These are phyloP conservation scores for Alethe castanea DNA, from an alignment of 2,113 vertebrate genomes.

Conservation along the genomic window DNA sequence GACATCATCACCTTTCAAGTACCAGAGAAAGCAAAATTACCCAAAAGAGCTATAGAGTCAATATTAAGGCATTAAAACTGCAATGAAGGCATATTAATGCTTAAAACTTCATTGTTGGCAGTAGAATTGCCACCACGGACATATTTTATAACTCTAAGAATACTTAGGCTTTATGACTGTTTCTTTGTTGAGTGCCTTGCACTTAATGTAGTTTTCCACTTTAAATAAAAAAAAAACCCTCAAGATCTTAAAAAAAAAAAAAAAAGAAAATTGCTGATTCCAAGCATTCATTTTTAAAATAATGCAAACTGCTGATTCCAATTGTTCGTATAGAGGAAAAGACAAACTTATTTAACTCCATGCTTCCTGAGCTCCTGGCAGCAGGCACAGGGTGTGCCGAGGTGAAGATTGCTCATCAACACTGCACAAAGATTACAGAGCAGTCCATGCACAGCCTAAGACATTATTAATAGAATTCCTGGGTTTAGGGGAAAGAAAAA, in stretches of 20 bases:
- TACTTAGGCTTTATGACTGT: slow-evolving; percentile 83
- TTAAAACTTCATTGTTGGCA: slow-evolving; percentile 86
- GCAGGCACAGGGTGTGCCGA: not conserved
- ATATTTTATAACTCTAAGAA: slow-evolving; percentile 86
- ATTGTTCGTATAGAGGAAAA: slow-evolving; percentile 70
- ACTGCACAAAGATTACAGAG: not conserved
- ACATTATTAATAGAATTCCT: not conserved
- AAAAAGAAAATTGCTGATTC: slow-evolving; percentile 80
- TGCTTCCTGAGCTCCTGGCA: slow-evolving; percentile 64
- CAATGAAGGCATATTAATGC: slow-evolving; percentile 90
- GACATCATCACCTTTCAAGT: slow-evolving; percentile 89
- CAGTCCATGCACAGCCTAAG: not conserved
- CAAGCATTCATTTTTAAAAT: slow-evolving; percentile 80
- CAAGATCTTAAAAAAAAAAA: slow-evolving; percentile 70
- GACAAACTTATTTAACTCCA: slow-evolving; percentile 78
- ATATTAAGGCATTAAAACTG: slow-evolving; percentile 89
- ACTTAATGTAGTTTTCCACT: slow-evolving; percentile 85
- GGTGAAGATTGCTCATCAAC: not conserved
- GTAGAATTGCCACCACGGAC: slow-evolving; percentile 84
- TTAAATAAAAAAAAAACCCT: slow-evolving; percentile 76
- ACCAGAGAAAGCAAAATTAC: slow-evolving; percentile 86
- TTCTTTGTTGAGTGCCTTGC: slow-evolving; percentile 81
- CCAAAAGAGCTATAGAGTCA: slow-evolving; percentile 87
- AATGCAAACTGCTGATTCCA: slow-evolving; percentile 84
- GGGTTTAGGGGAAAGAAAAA: not conserved